Base-by-base conservation (phyloP, 2,888 invertebrate genomes). In the Eupithecia pulchellata region DNA sequence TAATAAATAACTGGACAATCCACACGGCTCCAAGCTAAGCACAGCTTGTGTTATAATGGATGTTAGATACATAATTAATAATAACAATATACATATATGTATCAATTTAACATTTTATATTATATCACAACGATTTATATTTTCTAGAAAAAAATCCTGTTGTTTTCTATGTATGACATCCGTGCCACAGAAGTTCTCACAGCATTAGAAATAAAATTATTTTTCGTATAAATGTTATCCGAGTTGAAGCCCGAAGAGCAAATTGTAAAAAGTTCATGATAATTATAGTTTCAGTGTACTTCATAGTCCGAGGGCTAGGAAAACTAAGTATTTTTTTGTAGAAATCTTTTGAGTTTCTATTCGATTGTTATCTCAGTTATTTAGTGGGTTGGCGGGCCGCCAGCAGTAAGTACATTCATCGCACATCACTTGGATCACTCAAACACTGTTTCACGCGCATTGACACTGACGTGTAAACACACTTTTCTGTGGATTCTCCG, bases 381-480 rank as follows among this genome's bases (percentile, higher is more conserved):
- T 61, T 27, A 13, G 64, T 27, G 2, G 4, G 20, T 42, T 72
- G 72, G 72, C 72, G 25, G 32, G 13, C 13, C 60, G 72, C 72
- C 72, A 72, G 64, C 66, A 29, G 32, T 42, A 42, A 62, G 60
- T 72, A 64, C 69, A 66, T 66, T 63, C 66, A 69, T 69, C 72
- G 66, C 14, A 62, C 69, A 64, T 69, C 72, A 67, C 72, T 69
- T 64, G 64, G 64, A 73, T 69, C 72, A 66, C 72, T 73, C 72
- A 66, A 32, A 66, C 58, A 57, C 47, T 25, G 57, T 55, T 66
- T 52, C 66, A 66, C 69, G 57, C 67, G 57, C 67, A 52, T 27
- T 0, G 32, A n/a, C n/a, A n/a, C 57, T 64, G 68, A 69, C 73
- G 61, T 69, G 73, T 69, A 73, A 73, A 73, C 73, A 73, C 27